Evolutionary conservation across 1,140 invertebrate species (phyloP).

Genomic region (Pseudomyrmex cubaensis): DNA sequence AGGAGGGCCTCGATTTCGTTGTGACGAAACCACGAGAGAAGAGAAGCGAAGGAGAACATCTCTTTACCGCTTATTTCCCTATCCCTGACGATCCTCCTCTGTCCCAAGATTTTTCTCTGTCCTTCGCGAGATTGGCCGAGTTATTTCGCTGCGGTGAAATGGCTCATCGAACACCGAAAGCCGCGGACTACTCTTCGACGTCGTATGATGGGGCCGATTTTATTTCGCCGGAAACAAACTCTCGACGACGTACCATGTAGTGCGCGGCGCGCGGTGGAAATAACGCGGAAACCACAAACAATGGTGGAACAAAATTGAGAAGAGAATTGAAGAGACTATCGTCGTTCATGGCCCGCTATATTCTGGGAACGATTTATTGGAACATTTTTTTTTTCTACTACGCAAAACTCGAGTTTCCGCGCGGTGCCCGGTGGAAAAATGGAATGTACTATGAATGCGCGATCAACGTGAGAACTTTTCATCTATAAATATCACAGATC

Average conservation of each 20-base stretch:
- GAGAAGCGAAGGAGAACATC: too few species aligned
- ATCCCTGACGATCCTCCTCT: constrained; percentile 51
- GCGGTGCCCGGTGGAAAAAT: neutral
- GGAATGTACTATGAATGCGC: constrained; percentile 33
- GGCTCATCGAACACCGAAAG: constrained; percentile 41
- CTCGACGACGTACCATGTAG: constrained; percentile 33
- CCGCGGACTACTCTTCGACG: neutral
- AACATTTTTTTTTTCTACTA: constrained; percentile 23
- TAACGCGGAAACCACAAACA: constrained; percentile 60
- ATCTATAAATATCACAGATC: neutral
- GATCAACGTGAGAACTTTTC: neutral
- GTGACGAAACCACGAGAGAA: constrained; percentile 47
- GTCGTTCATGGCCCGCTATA: constrained; percentile 23
- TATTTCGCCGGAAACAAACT: constrained; percentile 55
- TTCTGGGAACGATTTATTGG: constrained; percentile 57
- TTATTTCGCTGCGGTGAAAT: constrained; percentile 25
- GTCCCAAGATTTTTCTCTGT: constrained; percentile 51
- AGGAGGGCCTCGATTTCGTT: neutral
- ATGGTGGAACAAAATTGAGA: constrained; percentile 53
- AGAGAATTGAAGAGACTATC: constrained; percentile 52
- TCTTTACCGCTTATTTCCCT: constrained; percentile 23
- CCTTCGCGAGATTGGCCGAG: constrained; percentile 52
- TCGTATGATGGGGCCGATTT: constrained; percentile 17
- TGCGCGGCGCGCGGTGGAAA: constrained; percentile 42
- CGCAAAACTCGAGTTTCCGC: constrained; percentile 34